Evolutionary conservation across 2,113 vertebrate species (phyloP), one percentile per base, ranked within the genome.

Genomic region (Pantherophis guttatus): DNA sequence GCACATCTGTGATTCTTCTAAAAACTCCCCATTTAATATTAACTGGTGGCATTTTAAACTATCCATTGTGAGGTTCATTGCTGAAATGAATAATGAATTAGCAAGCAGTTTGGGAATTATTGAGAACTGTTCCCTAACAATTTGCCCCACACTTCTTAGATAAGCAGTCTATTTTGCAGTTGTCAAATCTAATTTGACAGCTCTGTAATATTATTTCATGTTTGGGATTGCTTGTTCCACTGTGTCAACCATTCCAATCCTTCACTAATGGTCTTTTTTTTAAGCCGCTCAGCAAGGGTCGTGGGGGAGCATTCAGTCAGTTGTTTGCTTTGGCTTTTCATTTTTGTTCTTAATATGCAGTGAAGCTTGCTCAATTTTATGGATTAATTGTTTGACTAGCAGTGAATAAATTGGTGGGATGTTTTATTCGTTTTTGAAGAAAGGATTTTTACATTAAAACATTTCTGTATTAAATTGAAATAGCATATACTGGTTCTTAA

Each of bases 81-180:
- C 95, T 92, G 95, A 97, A 96, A 95, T 95, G 90, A 96, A 96
- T 96, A 89, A 92, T 96, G 96, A 96, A 97, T 97, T 97, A 97
- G 95, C 62, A 94, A 94, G n/a, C 88, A 92, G 91, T 91, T 95
- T 95, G 90, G 87, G 96, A 95, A 91, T 94, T 96, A 95, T 86
- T 95, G 93, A 94, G 95, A 97, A 93, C 87, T 91, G 92, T 91
- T 97, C 96, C 94, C 90, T 94, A 95, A 91, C 53, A 92, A 93
- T 96, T 93, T 94, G 89, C 53, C 92, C 70, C 92, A 91, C 65
- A 91, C 62, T 93, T 90, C 95, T 96, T 93, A 96, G 93, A 96
- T 87, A 94, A 95, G 90, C 90, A 95, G 93, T 90, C 93, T 65
- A 93, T 97, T 97, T 96, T 95, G 93, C 93, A 95, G 87, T 94